phyloP scores from a whole-genome alignment of 2,888 invertebrate genomes.

The Lithodes maja region DNA sequence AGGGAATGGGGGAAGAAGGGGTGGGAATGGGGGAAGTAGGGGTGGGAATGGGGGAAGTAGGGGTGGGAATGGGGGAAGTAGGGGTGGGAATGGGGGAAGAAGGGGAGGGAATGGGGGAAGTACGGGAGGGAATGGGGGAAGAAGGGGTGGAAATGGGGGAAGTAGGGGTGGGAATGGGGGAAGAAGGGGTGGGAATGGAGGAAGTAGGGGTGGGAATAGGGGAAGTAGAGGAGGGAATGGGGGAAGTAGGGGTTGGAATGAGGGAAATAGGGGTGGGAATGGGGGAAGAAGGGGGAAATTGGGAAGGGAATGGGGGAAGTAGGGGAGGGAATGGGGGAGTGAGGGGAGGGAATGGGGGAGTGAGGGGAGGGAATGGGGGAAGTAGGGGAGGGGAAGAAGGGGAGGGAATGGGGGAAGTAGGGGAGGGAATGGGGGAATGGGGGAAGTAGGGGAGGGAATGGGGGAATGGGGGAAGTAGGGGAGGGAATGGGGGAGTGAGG shows the following conservation, averaged over 20 bases:
- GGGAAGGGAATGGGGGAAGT: not conserved
- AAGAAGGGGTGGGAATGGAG: not conserved
- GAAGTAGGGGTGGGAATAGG: not conserved
- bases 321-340: fast-evolving
- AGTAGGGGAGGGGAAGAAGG: fast-evolving
- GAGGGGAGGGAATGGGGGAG: fast-evolving
- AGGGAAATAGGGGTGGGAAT: not conserved
- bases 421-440: fast-evolving
- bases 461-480: not conserved
- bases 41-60: not conserved
- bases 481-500: not conserved
- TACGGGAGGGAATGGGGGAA: not conserved
- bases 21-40: not conserved
- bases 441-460: fast-evolving
- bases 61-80: not conserved
- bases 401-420: fast-evolving
- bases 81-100: not conserved
- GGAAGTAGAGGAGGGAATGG: not conserved
- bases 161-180: not conserved
- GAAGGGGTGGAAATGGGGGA: not conserved
- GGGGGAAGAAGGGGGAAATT: not conserved
- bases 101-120: not conserved
- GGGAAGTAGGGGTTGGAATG: not conserved
- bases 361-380: not conserved
- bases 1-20: not conserved